Evolutionary conservation across 2,888 invertebrate genomes (phyloP), one percentile per base, ranked within the genome.

Genomic region (Folsomia candida): DNA sequence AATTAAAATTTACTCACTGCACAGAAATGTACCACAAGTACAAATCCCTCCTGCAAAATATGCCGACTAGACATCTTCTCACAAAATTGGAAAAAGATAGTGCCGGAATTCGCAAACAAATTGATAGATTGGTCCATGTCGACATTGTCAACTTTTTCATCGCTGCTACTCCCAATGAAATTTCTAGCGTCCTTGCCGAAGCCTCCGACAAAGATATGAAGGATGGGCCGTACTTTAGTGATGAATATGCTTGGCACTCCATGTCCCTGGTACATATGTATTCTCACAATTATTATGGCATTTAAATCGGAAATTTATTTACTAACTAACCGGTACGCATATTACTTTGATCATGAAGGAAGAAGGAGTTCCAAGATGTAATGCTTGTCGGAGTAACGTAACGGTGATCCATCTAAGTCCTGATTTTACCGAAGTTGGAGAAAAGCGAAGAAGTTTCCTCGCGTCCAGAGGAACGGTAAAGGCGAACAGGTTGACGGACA

Each of bases 11-110:
- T n/a, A n/a, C n/a, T n/a, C n/a, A n/a, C n/a, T 65, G 60, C 47
- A 67, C 70, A 91, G 91, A 93, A 14, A 93, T 95, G 91, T 93
- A 94, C 81, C 93, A 95, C 85, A 94, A 95, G 83, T 95, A 94
- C 84, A 94, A 94, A 83, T 91, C 93, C 11, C 84, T 96, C 9
- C 85, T 96, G 51, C 90, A 93, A 83, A 95, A 96, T 82, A 90
- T 95, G 69, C 92, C 94, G 4, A 92, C 94, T 0, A 87, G 95
- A 11, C 95, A 96, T 83, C 90, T 95, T 1, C 94, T 96, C 74
- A 78, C 82, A 18, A 78, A 78, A 66, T 89, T 83, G 63, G 76
- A 79, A 2, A 75, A 73, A 2, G 87, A 71, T 86, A 27, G 18
- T 2, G 69, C 64, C 11, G 69, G 84, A 9, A 85, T 89, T 62